These are phyloP conservation scores for Parnassius apollo DNA, from an alignment of 2,888 invertebrate species.

Conservation along the genomic window DNA sequence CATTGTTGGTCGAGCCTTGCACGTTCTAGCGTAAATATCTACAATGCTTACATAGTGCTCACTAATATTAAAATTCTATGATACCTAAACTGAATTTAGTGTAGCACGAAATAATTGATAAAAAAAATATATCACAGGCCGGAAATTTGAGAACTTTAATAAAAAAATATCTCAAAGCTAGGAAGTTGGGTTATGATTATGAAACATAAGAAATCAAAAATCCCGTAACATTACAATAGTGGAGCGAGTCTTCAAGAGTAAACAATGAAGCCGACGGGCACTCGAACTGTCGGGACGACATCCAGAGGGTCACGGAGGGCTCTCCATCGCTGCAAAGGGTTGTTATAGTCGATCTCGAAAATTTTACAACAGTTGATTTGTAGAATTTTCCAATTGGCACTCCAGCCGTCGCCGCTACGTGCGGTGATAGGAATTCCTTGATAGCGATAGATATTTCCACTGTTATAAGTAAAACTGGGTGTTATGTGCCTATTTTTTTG, in stretches of 20 bases:
- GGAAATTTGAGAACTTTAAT: no score
- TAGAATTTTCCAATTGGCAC: conserved; percentile 69
- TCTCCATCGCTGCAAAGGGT: conserved; percentile 59
- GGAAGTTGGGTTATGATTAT: not conserved
- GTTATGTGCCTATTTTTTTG: no score
- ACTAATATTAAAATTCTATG: no score
- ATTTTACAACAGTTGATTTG: conserved; percentile 73
- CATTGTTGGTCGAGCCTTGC: no score
- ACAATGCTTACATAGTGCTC: no score
- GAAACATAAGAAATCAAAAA: conserved; percentile 4
- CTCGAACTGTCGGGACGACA: conserved; percentile 47
- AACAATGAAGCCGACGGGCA: conserved; percentile 22
- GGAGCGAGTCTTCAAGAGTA: conserved; percentile 8
- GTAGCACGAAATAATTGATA: no score
- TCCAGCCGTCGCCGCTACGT: conserved; percentile 42
- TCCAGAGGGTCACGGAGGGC: conserved; percentile 46
- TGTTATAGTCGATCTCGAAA: conserved; percentile 62
- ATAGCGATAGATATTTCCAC: conserved; percentile 24
- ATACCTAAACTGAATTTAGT: no score
- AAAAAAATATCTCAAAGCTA: no score
- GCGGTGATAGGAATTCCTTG: conserved; percentile 32
- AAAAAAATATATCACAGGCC: no score
- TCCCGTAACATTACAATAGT: conserved; percentile 18
- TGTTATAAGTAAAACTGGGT: not conserved
- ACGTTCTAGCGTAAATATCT: no score